These are phyloP conservation scores for Athrips mouffetella DNA, from an alignment of 2,888 invertebrate genomes.

Conservation along the genomic window DNA sequence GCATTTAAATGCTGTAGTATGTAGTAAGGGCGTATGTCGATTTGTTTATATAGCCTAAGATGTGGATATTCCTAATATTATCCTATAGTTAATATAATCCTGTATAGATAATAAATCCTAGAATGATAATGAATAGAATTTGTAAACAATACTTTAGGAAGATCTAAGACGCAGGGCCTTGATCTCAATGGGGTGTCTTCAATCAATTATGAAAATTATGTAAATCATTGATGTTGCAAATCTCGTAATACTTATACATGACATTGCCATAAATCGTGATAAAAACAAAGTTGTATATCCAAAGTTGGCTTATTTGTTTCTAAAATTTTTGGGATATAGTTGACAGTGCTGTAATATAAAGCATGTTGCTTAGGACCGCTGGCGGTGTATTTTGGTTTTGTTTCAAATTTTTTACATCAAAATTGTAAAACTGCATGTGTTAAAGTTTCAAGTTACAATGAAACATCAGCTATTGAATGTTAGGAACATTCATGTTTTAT, in stretches of 20 bases:
- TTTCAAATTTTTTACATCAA: conserved; percentile 32
- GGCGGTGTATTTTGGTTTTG: conserved; percentile 51
- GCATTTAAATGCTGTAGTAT: conserved; percentile 70
- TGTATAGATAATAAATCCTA: conserved; percentile 68
- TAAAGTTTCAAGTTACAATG: conserved; percentile 10
- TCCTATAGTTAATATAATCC: conserved; percentile 60
- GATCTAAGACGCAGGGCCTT: conserved; percentile 53
- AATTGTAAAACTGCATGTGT: conserved; percentile 39
- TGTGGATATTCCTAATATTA: conserved; percentile 73
- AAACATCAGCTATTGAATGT: conserved; percentile 19
- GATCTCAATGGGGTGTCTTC: conserved; percentile 66
- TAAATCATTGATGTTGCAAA: conserved; percentile 44
- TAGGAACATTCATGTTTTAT: conserved; percentile 13
- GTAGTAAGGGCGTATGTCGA: conserved; percentile 66
- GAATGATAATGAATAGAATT: conserved; percentile 51
- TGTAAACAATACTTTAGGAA: conserved; percentile 57
- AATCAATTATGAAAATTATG: conserved; percentile 46
- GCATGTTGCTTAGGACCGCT: conserved; percentile 43
- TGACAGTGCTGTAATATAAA: conserved; percentile 18
- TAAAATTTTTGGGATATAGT: conserved; percentile 17
- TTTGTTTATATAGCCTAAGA: conserved; percentile 76
- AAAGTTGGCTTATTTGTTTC: conserved; percentile 23
- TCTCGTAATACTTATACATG: no score
- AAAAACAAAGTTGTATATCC: conserved; percentile 16
- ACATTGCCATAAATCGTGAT: conserved; percentile 43